Conservation (phyloP, 2,888 invertebrate species). For the Clivina fossor region DNA sequence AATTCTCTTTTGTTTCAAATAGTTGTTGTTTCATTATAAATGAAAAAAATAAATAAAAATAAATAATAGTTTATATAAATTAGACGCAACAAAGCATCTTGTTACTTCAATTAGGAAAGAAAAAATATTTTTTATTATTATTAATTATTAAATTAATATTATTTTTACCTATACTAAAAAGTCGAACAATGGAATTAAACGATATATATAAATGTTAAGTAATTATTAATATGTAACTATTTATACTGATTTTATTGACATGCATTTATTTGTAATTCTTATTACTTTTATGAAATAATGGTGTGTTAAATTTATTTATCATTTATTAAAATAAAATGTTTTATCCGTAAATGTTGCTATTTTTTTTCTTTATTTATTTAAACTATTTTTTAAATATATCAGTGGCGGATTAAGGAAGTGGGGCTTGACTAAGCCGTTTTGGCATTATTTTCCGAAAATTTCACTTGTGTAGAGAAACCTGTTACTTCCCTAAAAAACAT, state of each 20-base stretch:
- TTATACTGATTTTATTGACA: slow-evolving; percentile 34
- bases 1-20: background rate
- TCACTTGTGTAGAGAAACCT: no score
- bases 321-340: slow-evolving; percentile 35
- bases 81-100: slow-evolving; percentile 20
- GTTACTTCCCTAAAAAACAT: no score
- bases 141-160: slow-evolving; percentile 11
- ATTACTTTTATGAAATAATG: slow-evolving; percentile 34
- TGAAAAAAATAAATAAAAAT: background rate
- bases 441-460: no score
- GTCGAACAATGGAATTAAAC: slow-evolving; percentile 25
- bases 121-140: slow-evolving; percentile 18
- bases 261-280: slow-evolving; percentile 35
- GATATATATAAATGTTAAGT: slow-evolving; percentile 30
- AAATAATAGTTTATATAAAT: no score
- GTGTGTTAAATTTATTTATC: slow-evolving; percentile 35
- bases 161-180: slow-evolving; percentile 28
- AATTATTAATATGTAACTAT: slow-evolving; percentile 32
- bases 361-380: slow-evolving; percentile 12
- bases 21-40: background rate
- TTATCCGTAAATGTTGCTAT: slow-evolving; percentile 32
- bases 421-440: no score
- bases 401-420: no score
- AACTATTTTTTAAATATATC: background rate
- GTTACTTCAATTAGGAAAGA: slow-evolving; percentile 21